Evolutionary conservation across 1,140 invertebrate species (phyloP).

Genomic region (Meloidogyne chitwoodi): DNA sequence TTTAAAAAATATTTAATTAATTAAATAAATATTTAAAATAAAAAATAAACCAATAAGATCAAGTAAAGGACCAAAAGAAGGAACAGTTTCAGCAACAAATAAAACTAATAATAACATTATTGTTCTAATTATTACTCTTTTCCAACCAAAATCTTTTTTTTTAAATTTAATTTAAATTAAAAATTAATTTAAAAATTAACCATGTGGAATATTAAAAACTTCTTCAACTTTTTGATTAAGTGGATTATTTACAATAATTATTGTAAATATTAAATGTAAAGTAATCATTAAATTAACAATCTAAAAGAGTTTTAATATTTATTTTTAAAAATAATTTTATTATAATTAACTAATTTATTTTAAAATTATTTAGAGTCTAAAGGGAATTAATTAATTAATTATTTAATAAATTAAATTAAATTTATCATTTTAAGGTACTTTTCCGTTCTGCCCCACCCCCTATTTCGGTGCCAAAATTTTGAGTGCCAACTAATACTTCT

Average conservation of each 20-base stretch:
- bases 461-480: no score
- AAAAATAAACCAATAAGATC: conserved; percentile 81
- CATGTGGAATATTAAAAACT: conserved; percentile 51
- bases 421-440: no score
- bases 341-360: no score
- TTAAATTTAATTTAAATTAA: neutral
- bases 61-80: conserved; percentile 81
- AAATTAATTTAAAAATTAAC: conserved; percentile 22
- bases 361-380: no score
- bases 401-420: no score
- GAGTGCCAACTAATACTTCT: no score
- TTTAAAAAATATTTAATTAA: neutral
- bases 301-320: neutral
- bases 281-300: conserved; percentile 56
- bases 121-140: conserved; percentile 73
- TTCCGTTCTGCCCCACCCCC: no score
- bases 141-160: conserved; percentile 74
- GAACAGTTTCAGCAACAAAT: conserved; percentile 76
- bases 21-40: no score
- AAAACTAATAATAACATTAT: conserved; percentile 70
- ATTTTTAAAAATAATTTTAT: no score
- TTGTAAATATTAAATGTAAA: conserved; percentile 55
- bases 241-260: conserved; percentile 54
- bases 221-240: conserved; percentile 58
- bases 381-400: no score